These are phyloP conservation scores for Sylvilagus floridanus DNA, from an alignment of 2,797 vertebrate species.

Conservation along the genomic window DNA sequence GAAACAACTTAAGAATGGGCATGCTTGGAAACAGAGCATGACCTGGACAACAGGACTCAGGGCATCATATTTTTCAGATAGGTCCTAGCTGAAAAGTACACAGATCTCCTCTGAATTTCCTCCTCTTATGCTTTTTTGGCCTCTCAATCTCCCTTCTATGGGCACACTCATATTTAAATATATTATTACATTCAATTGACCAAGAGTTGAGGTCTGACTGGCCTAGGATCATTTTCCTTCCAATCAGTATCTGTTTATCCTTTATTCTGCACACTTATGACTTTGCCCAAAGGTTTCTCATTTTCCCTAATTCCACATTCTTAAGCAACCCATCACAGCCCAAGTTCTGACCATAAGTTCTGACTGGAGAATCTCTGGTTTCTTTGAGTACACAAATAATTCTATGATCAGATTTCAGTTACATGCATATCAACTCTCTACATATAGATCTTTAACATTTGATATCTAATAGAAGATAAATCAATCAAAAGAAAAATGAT, in stretches of 20 bases:
- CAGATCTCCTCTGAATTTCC: background rate
- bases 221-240: background rate
- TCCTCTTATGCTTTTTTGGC: background rate
- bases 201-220: background rate
- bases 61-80: background rate
- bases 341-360: background rate
- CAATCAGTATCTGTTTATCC: background rate
- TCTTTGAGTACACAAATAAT: background rate
- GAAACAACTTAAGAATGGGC: background rate
- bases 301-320: background rate
- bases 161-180: background rate
- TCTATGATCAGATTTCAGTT: constrained; percentile 26
- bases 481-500: constrained; percentile 30
- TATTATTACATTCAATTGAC: background rate
- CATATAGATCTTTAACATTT: background rate
- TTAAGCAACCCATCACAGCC: background rate
- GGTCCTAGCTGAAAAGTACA: background rate
- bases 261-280: background rate
- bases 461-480: constrained; percentile 4
- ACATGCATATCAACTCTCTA: background rate
- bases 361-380: background rate
- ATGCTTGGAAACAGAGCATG: background rate
- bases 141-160: background rate
- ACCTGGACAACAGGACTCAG: background rate
- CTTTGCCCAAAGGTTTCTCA: background rate